Evolutionary conservation across 2,888 invertebrate species (phyloP), one percentile per base, ranked within the genome.

Genomic region (Microctonus brassicae): DNA sequence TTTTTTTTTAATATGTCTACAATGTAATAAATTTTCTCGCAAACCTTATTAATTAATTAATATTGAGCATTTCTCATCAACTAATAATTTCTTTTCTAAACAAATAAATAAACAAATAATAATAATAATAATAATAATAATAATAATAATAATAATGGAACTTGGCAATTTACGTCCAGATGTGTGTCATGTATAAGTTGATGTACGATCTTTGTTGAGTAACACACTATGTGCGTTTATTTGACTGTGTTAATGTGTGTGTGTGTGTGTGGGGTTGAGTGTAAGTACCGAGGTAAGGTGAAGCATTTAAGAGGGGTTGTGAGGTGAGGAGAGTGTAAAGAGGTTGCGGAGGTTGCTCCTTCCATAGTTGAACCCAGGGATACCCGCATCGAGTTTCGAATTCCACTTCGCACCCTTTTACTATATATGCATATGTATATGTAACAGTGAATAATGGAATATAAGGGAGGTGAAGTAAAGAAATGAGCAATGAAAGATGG

Each of bases 301-400:
- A 36, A 10, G 17, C 17, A 20, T 47, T 17, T 47, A 17, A 47
- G 47, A 47, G 47, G 17, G 17, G 47, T 4, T 6, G 7, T 7
- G 47, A 20, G 17, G 17, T 17, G 47, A 47, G 47, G 17, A 47
- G 47, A 17, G 47, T 47, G 17, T 47, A 17, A 47, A 47, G 47
- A 42, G 13, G 26, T 26, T 26, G 47, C 29, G 47, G 65, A 9
- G 20, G 9, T 55, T 65, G 34, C 55, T 55, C 47, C 47, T 17
- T 17, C 47, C 17, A 47, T 6, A 47, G 47, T 47, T 47, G 47
- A 47, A 47, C 47, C 47, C 47, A 47, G 47, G 47, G 47, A 65
- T 65, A 26, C 65, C 65, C 65, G 65, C 65, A 65, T 65, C 36
- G 34, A 65, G 36, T 65, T 55, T 65, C 53, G 65, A 65, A 65